A percentile compares a stretch with the other conserved stretches of the same genome.
phyloP scores from a whole-genome alignment of 2,113 vertebrate genomes.

The Centrocercus urophasianus region DNA sequence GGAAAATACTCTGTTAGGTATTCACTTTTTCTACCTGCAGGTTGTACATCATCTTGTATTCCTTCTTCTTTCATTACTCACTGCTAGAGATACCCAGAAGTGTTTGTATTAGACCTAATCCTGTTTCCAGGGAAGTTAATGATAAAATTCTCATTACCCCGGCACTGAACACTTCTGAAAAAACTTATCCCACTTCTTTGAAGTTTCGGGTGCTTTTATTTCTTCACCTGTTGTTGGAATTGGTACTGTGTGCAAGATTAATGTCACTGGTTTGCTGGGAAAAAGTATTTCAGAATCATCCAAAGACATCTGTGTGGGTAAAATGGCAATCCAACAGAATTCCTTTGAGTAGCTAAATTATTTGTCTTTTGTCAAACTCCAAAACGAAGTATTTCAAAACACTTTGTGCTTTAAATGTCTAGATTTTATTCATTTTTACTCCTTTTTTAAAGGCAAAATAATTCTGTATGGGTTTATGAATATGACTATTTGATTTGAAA shows the following conservation, averaged over 20 bases:
- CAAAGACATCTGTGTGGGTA: not conserved
- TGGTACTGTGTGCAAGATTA: not conserved
- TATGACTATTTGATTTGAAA: not conserved
- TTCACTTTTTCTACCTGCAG: constrained; percentile 18
- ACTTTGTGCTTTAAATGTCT: not conserved
- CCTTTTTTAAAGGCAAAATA: not conserved
- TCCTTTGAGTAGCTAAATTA: not conserved
- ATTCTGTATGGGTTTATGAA: not conserved
- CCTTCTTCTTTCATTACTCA: constrained; percentile 22
- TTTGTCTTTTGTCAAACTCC: not conserved
- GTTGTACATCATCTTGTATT: constrained; percentile 8
- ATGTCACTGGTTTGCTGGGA: not conserved
- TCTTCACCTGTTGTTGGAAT: not conserved
- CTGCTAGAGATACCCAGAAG: constrained; percentile 8
- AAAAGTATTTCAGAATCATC: not conserved
- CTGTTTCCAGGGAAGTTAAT: constrained; percentile 24
- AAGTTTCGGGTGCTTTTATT: not conserved
- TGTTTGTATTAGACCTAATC: constrained; percentile 41
- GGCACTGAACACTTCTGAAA: not conserved
- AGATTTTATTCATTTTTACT: not conserved
- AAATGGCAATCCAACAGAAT: not conserved
- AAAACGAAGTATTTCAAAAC: not conserved
- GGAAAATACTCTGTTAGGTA: constrained; percentile 15
- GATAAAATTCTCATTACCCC: constrained; percentile 55
- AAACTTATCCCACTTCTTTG: not conserved